Conservation (phyloP, 2,888 invertebrate species). For the Tachina fera region DNA sequence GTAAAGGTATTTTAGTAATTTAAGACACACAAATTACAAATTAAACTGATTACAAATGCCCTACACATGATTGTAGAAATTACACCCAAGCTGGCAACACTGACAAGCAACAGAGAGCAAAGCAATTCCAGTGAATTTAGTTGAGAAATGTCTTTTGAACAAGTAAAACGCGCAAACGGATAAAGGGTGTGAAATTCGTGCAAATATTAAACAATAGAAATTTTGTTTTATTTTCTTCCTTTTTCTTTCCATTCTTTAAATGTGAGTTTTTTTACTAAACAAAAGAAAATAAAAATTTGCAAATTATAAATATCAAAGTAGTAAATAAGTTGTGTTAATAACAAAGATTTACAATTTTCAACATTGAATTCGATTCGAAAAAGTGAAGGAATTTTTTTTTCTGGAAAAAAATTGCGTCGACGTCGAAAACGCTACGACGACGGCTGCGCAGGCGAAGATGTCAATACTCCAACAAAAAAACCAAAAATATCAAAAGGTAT, state of each 20-base stretch:
- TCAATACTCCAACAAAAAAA: constrained; percentile 49
- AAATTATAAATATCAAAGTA: constrained; percentile 9
- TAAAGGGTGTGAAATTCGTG: constrained; percentile 25
- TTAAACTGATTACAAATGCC: no score
- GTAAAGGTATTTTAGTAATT: no score
- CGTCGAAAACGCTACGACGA: constrained; percentile 26
- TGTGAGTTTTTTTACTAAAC: constrained; percentile 13
- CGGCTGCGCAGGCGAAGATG: constrained; percentile 68
- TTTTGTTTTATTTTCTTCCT: background rate
- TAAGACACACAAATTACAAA: no score
- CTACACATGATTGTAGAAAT: no score
- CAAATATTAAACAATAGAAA: background rate
- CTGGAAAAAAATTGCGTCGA: constrained; percentile 47
- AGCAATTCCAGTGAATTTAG: constrained; percentile 70
- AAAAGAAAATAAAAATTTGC: constrained; percentile 1
- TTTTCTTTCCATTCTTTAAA: background rate
- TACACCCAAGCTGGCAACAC: no score
- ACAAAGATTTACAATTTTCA: background rate
- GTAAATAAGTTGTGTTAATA: constrained; percentile 20
- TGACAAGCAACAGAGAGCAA: constrained; percentile 56
- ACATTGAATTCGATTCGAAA: background rate
- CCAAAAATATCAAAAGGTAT: constrained; percentile 39
- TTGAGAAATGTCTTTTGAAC: constrained; percentile 71
- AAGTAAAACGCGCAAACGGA: constrained; percentile 59
- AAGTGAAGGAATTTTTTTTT: constrained; percentile 33